Evolutionary conservation across 2,797 vertebrate genomes (phyloP), one percentile per base, ranked within the genome.

Genomic region (Urophycis tenuis): DNA sequence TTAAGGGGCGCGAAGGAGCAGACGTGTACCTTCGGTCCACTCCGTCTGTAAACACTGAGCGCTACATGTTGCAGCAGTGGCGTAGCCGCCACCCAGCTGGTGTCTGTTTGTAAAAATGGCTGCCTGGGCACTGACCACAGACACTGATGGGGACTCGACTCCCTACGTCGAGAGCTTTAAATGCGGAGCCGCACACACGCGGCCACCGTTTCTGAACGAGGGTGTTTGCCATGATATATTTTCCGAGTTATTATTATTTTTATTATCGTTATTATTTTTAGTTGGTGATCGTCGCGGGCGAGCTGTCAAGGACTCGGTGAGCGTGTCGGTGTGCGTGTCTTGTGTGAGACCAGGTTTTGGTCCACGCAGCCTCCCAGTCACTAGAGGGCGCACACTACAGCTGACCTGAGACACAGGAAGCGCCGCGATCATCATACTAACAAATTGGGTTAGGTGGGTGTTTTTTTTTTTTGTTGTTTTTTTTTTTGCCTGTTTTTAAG

Each of bases 31-130:
- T 87, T 87, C 77, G 85, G 78, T 83, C 87, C 86, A 91, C 83
- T 91, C 86, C 87, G 87, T 92, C 90, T 92, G 87, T 87, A 92
- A 92, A 94, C 93, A 92, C 90, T 92, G 90, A 92, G 83, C 89
- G 87, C 83, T 90, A 86, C 87, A 84, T 84, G 81, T 85, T 45
- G 85, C 87, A 82, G 83, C 77, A 53, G 89, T 71, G 84, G 85
- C 53, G 0, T 72, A 25, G 81, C 79, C 75, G 84, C 87, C 82
- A 19, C 83, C 4, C n/a, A 80, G 87, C 85, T 84, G 29, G 25
- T 12, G 12, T 29, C 67, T 70, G 25, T 89, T 85, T 89, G 87
- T 92, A 88, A 87, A n/a, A 87, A 80, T 22, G 64, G 74, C 75
- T 76, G 81, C 84, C 82, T 85, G 31, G 32, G 77, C 86, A 78